phyloP scores from a whole-genome alignment of 2,113 vertebrate genomes.

The Ibidorhyncha struthersii region DNA sequence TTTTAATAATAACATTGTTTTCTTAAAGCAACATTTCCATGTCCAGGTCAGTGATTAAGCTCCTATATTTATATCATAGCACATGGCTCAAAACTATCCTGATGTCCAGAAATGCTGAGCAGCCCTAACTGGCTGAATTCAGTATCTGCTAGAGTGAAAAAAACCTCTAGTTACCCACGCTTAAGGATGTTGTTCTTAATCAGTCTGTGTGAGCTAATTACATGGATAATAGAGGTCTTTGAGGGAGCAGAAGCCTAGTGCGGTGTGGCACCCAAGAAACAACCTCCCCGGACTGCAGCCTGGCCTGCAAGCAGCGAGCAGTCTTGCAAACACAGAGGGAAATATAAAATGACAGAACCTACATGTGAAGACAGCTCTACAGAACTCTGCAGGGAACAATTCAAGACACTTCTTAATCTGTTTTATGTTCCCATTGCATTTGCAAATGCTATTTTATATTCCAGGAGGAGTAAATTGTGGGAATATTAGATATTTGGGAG shows the following conservation, averaged over 20 bases:
- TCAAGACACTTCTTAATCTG: not conserved
- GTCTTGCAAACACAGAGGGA: not conserved
- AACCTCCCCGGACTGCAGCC: not conserved
- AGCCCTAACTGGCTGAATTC: not conserved
- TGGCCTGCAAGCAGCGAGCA: fast-evolving
- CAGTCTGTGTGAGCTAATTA: not conserved
- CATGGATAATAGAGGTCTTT: not conserved
- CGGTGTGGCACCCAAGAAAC: not conserved
- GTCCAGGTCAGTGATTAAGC: not conserved
- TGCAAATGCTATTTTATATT: not conserved
- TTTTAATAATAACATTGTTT: not conserved
- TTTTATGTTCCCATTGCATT: not conserved
- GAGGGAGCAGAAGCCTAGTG: not conserved
- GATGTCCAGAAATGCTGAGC: not conserved
- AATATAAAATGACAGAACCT: not conserved
- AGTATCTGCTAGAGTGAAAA: not conserved
- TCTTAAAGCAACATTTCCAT: not conserved
- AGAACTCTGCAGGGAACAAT: not conserved
- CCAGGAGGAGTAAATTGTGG: not conserved
- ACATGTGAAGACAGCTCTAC: not conserved
- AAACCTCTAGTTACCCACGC: not conserved
- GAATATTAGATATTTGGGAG: not conserved
- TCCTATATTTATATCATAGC: not conserved
- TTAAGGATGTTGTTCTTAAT: not conserved
- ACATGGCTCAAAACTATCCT: not conserved